phyloP scores from a whole-genome alignment of 2,113 vertebrate species.

The Entomyzon cyanotis region DNA sequence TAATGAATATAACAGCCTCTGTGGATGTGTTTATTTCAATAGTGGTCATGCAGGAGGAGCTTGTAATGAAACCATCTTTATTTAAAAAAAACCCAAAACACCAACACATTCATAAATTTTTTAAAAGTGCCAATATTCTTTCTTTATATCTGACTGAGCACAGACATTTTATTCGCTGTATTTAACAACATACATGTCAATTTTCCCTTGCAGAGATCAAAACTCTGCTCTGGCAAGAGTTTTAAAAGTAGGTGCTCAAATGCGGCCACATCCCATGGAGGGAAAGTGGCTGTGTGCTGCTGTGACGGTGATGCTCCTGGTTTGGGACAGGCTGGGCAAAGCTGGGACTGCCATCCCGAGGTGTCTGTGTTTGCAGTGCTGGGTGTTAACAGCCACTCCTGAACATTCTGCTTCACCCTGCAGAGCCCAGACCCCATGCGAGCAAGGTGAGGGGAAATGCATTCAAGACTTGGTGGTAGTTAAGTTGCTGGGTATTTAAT shows the following conservation, averaged over 20 bases:
- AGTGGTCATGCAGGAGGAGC: neutral
- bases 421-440: rapidly evolving
- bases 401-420: rapidly evolving
- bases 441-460: rapidly evolving
- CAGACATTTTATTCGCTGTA: neutral
- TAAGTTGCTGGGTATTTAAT: neutral
- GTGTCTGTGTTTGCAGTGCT: rapidly evolving
- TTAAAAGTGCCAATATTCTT: neutral
- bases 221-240: neutral
- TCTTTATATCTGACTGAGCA: neutral
- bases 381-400: rapidly evolving
- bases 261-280: rapidly evolving
- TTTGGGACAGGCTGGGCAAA: neutral
- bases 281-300: rapidly evolving
- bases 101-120: neutral
- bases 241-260: neutral
- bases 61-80: neutral
- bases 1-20: neutral
- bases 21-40: neutral
- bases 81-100: neutral
- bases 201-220: neutral
- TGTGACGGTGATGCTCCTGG: rapidly evolving
- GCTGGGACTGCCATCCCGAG: rapidly evolving
- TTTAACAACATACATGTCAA: neutral
- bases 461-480: neutral